Evolutionary conservation across 2,797 vertebrate species (phyloP), one percentile per base, ranked within the genome.

Genomic region (Parotocinclus haroldoi): DNA sequence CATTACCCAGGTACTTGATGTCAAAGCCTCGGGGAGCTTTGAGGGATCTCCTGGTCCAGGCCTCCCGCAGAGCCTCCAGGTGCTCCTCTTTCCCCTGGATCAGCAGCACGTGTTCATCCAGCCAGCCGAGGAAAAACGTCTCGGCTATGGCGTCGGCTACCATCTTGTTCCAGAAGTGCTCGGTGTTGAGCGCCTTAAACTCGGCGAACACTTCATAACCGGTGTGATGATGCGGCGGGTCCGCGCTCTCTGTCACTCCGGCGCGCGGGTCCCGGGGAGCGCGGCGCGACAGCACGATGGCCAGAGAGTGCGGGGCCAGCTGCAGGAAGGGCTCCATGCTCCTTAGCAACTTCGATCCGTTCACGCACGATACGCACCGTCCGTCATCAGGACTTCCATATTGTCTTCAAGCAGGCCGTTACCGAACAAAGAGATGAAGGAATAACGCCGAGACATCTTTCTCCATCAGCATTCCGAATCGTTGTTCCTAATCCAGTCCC

Each of bases 131-230:
- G 82, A 98, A 97, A 79, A 98, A 96, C 38, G 92, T 96, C 85
- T 96, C 95, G 6, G 93, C 91, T 81, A 96, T 90, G 1, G 95
- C 95, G 66, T 95, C 93, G 2, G 93, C 93, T 77, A 95, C 92
- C 69, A 91, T 89, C 83, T 89, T 88, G 87, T 95, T 95, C 96
- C 96, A 98, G 76, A 96, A 92, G 69, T 94, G 94, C 74, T 94
- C 93, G 89, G 92, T 92, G 80, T 98, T 98, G 79, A 94, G 93
- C 11, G 93, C 90, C 82, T 98, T 98, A 82, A 98, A 98, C 80
- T 98, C 95, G 1, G 96, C 96, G 79, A 98, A 98, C 68, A 98
- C 92, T 86, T 98, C 94, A 56, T 98, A 98, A 46, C 96, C 96
- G 67, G 95, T 90, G 84, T 92, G 94, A 82, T 93, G 94, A 37